A percentile compares a stretch with the other conserved stretches of the same genome.
phyloP scores from a whole-genome alignment of 2,888 invertebrate species.

The Polyommatus iphigenia region DNA sequence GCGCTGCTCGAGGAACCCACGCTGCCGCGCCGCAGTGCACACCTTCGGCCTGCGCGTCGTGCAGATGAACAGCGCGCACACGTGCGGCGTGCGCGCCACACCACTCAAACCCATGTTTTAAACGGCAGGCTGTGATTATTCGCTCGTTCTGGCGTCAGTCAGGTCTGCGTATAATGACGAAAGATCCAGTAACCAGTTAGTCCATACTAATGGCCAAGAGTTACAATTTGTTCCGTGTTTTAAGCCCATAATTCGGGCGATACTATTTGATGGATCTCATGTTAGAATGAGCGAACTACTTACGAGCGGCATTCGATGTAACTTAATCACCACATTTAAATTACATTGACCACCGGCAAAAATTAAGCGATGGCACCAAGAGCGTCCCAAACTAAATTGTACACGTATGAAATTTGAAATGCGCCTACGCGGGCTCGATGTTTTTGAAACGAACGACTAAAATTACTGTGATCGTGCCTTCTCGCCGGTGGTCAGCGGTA shows the following conservation, averaged over 20 bases:
- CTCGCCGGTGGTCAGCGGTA: conserved; percentile 62
- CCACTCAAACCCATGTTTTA: conserved; percentile 71
- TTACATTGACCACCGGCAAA: conserved; percentile 15
- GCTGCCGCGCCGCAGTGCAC: conserved; percentile 74
- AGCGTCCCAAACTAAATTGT: conserved; percentile 54
- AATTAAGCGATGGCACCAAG: conserved; percentile 57
- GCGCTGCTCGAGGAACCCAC: conserved; percentile 74
- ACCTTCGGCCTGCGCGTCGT: conserved; percentile 74
- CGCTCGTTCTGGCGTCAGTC: background rate
- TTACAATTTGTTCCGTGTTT: no score
- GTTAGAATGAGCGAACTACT: background rate
- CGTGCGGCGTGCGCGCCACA: conserved; percentile 73
- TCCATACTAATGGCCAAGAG: no score
- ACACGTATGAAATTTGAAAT: background rate
- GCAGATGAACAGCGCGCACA: conserved; percentile 76
- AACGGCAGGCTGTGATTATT: background rate
- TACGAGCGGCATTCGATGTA: background rate
- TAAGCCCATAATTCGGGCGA: no score
- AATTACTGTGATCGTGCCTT: conserved; percentile 73
- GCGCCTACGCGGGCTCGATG: conserved; percentile 46
- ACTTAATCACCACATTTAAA: background rate
- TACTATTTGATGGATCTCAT: background rate
- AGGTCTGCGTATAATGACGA: no score
- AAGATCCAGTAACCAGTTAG: no score
- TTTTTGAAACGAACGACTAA: conserved; percentile 56